Base-by-base conservation (phyloP, 1,140 invertebrate species). In the Drosophila rufa region DNA sequence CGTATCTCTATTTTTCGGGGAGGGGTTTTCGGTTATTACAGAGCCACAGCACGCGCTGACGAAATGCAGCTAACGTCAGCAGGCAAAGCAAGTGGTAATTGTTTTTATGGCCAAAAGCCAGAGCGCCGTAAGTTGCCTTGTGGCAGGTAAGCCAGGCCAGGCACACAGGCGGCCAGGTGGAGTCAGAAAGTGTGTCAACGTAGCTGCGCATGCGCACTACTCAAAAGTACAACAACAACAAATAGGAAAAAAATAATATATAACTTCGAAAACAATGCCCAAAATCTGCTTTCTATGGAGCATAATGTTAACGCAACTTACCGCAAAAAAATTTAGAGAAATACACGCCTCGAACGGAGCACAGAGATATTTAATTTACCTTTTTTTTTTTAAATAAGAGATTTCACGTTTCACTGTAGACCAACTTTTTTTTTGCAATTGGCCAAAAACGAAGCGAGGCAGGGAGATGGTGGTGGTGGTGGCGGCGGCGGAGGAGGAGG, bases 121-220 rank as follows among this genome's bases (percentile, higher is more conserved):
- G 45, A 75, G 58, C 56, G 50, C 61, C 17, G 33, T 42, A 76
- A 47, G 51, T 42, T 64, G 71, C 65, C 55, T 66, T 61, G 71
- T 64, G 80, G 75, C 79, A 81, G 67, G 42, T 51, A 57, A 27
- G 60, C 40, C 36, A 33, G 17, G 38, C 33, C 46, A 50, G 62
- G 19, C 19, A 22, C 22, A 19, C n/a, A 11, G 15, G 17, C 45
- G 43, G 40, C 40, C 78, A 57, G 60, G 65, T 66, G 57, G 64
- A 76, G 70, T 76, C 83, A 86, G 83, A 87, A 87, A 87, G 83
- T 87, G 80, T 87, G 83, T 87, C 83, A 87, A 87, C 77, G 80
- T 71, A 53, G 82, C 82, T 71, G 77, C 84, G 74, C 83, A 87
- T 87, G 83, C 84, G 84, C 84, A 83, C 66, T 71, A 50, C 57